phyloP scores from a whole-genome alignment of 2,888 invertebrate species.

The Caenorhabditis drosophilae region DNA sequence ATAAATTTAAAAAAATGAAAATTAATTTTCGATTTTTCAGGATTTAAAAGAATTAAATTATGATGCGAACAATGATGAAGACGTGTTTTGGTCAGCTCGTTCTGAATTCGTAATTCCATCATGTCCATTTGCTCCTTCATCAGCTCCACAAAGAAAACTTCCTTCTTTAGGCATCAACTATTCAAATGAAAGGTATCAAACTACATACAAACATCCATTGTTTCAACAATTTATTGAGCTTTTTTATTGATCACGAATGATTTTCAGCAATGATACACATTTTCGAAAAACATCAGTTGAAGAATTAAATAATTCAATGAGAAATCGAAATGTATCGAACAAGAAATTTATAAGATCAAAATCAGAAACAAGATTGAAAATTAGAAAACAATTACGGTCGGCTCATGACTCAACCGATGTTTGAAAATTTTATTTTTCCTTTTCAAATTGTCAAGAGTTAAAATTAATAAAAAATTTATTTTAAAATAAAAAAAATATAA shows the following conservation, averaged over 20 bases:
- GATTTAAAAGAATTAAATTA: neutral
- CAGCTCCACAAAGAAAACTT: neutral
- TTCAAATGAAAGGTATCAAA: slow-evolving; percentile 1
- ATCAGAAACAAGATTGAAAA: neutral
- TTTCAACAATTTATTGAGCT: too few relatives aligned
- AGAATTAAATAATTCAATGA: neutral
- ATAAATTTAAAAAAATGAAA: neutral
- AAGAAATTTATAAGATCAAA: slow-evolving; percentile 4
- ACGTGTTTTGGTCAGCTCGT: neutral
- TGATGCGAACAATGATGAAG: neutral
- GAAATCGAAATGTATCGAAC: neutral
- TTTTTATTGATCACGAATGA: too few relatives aligned
- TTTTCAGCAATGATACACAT: neutral
- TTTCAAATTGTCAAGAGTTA: too few relatives aligned
- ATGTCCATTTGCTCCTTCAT: neutral
- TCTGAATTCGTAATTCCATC: neutral
- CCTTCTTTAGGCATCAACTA: too few relatives aligned
- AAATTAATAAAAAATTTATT: too few relatives aligned
- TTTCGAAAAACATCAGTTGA: neutral
- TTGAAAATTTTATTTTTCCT: neutral
- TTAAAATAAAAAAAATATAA: neutral
- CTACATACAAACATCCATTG: neutral
- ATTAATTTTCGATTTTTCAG: neutral
- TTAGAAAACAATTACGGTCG: neutral
- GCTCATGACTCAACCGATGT: neutral